phyloP scores from a whole-genome alignment of 2,888 invertebrate genomes.

The Stenchaetothrips biformis region DNA sequence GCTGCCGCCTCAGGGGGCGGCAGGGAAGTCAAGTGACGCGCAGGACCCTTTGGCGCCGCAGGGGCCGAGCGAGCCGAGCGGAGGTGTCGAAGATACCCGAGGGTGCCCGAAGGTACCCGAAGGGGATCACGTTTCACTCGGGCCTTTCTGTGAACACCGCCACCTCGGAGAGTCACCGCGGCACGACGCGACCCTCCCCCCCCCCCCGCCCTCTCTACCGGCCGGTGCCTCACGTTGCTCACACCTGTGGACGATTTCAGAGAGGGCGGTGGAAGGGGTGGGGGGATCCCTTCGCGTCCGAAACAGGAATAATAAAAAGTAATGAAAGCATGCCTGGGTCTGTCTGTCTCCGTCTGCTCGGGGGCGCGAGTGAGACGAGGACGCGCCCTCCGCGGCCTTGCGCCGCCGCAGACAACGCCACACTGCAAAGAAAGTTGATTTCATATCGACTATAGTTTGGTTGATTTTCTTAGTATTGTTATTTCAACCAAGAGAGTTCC shows the following conservation, averaged over 20 bases:
- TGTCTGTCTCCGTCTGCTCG: no score
- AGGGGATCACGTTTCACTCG: not conserved
- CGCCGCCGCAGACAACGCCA: no score
- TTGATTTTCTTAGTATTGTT: no score
- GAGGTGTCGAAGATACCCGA: no score
- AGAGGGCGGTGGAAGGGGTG: not conserved
- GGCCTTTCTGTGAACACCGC: not conserved
- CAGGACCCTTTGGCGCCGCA: not conserved
- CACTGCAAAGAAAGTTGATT: no score
- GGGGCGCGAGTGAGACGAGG: no score
- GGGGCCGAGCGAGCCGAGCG: not conserved
- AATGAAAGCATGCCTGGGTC: slow-evolving; percentile 7
- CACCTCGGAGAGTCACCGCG: not conserved
- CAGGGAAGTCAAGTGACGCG: no score
- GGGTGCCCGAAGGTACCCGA: not conserved
- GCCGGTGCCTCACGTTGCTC: not conserved
- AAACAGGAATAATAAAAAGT: slow-evolving; percentile 25
- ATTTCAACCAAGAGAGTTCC: no score
- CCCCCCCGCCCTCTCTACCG: not conserved
- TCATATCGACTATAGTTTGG: no score
- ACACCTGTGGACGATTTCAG: slow-evolving; percentile 1
- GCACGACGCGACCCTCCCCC: not conserved
- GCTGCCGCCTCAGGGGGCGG: no score
- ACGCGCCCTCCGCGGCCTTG: no score
- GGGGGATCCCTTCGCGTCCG: not conserved